Conservation (phyloP, 2,797 vertebrate species). For the Catostomus latipinnis region DNA sequence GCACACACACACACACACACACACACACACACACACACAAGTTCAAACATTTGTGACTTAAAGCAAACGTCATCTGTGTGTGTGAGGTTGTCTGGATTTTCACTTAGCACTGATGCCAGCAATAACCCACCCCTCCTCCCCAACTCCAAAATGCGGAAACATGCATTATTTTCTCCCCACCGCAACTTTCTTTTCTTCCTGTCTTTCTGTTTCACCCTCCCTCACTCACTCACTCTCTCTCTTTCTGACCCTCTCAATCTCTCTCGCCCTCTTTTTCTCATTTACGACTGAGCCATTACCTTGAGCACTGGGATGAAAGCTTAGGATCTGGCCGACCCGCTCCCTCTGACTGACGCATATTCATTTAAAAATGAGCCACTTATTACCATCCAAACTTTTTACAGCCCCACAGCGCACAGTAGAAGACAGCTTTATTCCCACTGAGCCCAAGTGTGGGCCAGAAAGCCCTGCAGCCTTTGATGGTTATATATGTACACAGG, state of each 20-base stretch:
- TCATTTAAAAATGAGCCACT: conserved; percentile 77
- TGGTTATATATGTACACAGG: conserved; percentile 57
- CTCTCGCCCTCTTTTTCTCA: conserved; percentile 44
- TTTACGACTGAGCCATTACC: conserved; percentile 67
- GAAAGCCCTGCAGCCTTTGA: conserved; percentile 55
- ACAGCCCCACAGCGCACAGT: conserved; percentile 56
- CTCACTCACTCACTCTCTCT: no score
- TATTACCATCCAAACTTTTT: conserved; percentile 66
- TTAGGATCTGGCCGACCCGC: conserved; percentile 61
- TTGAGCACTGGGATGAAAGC: conserved; percentile 71
- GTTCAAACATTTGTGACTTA: conserved; percentile 36
- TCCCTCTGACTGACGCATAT: conserved; percentile 65
- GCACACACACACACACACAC: background rate
- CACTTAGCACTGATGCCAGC: conserved; percentile 64
- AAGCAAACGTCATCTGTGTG: conserved; percentile 24
- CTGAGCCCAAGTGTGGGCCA: conserved; percentile 47
- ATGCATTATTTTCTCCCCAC: conserved; percentile 41
- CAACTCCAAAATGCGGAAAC: conserved; percentile 66
- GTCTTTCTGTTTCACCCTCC: conserved; percentile 16
- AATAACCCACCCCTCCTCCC: conserved; percentile 52
- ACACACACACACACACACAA: background rate
- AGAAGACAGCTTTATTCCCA: conserved; percentile 67
- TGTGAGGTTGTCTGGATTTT: conserved; percentile 69
- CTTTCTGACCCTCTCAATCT: conserved; percentile 18
- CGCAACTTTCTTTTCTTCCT: conserved; percentile 41